Base-by-base conservation (phyloP, 2,888 invertebrate species). In the Lysandra bellargus region DNA sequence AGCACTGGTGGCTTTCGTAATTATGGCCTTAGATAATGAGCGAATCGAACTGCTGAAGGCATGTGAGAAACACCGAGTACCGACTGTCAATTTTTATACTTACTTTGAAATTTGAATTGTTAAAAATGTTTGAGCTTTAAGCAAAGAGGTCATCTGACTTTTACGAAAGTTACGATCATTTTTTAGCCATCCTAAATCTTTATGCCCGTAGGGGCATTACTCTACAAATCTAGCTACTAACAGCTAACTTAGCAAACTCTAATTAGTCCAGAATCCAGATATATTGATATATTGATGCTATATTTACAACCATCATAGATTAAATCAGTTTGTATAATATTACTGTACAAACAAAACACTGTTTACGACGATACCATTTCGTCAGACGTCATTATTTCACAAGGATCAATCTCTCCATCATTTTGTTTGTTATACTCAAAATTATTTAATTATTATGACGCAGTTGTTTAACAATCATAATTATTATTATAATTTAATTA, bases 401-500 rank as follows among this genome's bases (percentile, higher is more conserved):
- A 57, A 57, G 1, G 17, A 4, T 57, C 57, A 17, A 57, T 17
- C 14, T 17, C 2, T 57, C 14, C 57, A 57, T 57, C 4, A 57
- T 57, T 57, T 57, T 17, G 17, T 57, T 57, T n/a, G 23, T 61
- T 61, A 23, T 23, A n/a, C 17, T 61, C 61, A n/a, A 61, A 61
- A 61, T 61, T 7, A 61, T 61, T 61, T 61, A 61, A 61, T 61
- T 61, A 61, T 23, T 64, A 64, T 64, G 61, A 64, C 61, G 61
- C 61, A 23, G n/a, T 30, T 9, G 7, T 9, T 60, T 9, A 64
- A 64, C 23, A 64, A 64, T 64, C 61, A 30, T 64, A 30, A 64
- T 30, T 30, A 23, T 30, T 30, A 23, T 64, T 23, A 60, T 23
- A 17, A 60, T 60, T 64, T 23, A 64, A 30, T 23, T 61, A 64